Percentiles rank a stretch among this genome's conserved stretches.
These are phyloP conservation scores for Epistrophe eligans DNA, from an alignment of 2,888 invertebrate species.

Conservation along the genomic window DNA sequence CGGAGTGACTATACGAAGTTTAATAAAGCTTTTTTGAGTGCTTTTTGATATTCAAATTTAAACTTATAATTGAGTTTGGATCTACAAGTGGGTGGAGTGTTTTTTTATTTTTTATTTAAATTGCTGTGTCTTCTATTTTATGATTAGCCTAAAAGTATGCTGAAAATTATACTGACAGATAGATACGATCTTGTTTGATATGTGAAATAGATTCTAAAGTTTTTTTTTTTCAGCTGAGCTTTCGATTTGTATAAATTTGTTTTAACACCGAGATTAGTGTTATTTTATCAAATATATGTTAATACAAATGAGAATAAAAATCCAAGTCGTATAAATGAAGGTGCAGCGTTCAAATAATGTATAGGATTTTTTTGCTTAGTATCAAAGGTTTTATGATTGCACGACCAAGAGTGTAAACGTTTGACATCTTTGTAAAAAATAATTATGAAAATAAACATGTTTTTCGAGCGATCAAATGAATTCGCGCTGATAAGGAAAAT, in stretches of 20 bases:
- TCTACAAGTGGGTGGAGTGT: conserved; percentile 40
- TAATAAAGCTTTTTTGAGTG: conserved; percentile 43
- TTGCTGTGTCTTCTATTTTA: not conserved
- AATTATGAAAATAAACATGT: no score
- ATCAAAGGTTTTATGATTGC: no score
- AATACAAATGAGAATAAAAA: no score
- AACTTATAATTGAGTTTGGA: conserved; percentile 35
- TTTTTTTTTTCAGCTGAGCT: not conserved
- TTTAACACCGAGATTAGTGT: not conserved
- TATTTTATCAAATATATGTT: no score
- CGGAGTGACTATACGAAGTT: conserved; percentile 14
- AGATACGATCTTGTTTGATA: conserved; percentile 38
- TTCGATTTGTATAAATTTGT: not conserved
- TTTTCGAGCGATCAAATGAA: no score
- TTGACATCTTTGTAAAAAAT: no score
- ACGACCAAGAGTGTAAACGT: no score
- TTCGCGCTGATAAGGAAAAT: no score
- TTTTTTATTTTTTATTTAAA: not conserved
- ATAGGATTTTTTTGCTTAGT: no score
- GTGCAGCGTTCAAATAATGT: no score
- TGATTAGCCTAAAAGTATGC: conserved; percentile 64
- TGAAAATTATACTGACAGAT: not conserved
- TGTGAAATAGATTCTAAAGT: not conserved
- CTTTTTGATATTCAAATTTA: not conserved
- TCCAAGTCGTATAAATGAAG: no score